Conservation (phyloP, 2,888 invertebrate genomes). For the Lasioglossum calceatum region DNA sequence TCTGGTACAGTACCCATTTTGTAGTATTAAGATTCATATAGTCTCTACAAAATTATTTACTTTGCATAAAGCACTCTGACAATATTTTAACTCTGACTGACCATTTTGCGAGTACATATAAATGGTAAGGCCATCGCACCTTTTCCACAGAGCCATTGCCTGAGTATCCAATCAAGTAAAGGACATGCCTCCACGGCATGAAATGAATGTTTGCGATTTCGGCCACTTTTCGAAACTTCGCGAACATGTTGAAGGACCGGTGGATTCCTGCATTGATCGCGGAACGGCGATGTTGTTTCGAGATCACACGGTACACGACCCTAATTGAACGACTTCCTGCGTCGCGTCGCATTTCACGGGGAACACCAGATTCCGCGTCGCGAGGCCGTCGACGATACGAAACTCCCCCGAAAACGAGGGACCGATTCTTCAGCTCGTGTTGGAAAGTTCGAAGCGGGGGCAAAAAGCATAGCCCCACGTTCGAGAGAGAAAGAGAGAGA, state of each 20-base stretch:
- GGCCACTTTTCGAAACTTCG: background rate
- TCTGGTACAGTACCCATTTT: too few species aligned
- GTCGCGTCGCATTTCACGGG: conserved; percentile 59
- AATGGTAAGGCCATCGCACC: too few species aligned
- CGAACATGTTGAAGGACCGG: conserved; percentile 31
- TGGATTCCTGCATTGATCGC: conserved; percentile 41
- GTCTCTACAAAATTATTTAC: too few species aligned
- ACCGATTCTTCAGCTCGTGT: conserved; percentile 31
- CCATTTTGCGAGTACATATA: too few species aligned
- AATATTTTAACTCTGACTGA: too few species aligned
- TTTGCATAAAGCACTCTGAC: too few species aligned
- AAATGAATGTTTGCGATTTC: background rate
- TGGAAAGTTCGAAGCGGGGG: conserved; percentile 52
- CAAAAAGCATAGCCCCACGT: conserved; percentile 47
- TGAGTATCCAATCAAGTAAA: too few species aligned
- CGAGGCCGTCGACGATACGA: conserved; percentile 54
- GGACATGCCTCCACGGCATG: too few species aligned
- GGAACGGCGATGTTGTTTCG: conserved; percentile 60
- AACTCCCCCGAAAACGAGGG: conserved; percentile 55
- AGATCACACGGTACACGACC: conserved; percentile 66
- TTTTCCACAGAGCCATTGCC: too few species aligned
- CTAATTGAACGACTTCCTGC: conserved; percentile 69
- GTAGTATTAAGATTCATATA: too few species aligned
- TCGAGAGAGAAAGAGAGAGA: background rate
- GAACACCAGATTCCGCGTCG: conserved; percentile 64